Conservation (phyloP, 2,113 vertebrate species). For the Zosterops japonicus region DNA sequence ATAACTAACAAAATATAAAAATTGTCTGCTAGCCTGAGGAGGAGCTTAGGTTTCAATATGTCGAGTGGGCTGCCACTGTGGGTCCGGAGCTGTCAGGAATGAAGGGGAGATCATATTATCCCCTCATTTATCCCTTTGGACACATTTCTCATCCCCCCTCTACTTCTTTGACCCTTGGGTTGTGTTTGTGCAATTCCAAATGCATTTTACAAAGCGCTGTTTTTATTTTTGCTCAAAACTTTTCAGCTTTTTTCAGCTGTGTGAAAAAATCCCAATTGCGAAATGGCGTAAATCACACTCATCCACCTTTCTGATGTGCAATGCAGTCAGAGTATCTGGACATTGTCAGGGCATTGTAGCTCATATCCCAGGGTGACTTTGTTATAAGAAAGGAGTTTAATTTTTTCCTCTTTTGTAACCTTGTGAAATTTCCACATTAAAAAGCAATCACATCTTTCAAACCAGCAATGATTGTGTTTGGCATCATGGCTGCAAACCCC, state of each 20-base stretch:
- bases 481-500: conserved; percentile 72
- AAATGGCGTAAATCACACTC: conserved; percentile 69
- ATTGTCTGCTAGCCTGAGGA: not conserved
- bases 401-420: conserved; percentile 72
- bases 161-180: conserved; percentile 33
- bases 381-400: conserved; percentile 75
- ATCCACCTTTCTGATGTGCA: conserved; percentile 69
- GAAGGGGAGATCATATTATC: conserved; percentile 20
- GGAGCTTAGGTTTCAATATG: not conserved
- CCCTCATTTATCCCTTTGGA: not conserved
- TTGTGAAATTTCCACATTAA: conserved; percentile 78
- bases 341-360: conserved; percentile 78
- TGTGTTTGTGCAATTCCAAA: conserved; percentile 42
- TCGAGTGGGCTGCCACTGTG: not conserved
- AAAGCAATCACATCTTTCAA: conserved; percentile 80
- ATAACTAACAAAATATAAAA: conserved; percentile 48
- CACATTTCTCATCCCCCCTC: not conserved
- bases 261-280: conserved; percentile 62
- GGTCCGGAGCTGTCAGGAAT: not conserved
- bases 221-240: conserved; percentile 67
- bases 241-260: conserved; percentile 61
- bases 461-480: conserved; percentile 80
- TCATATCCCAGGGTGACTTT: conserved; percentile 73
- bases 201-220: conserved; percentile 34
- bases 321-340: conserved; percentile 76